Evolutionary conservation across 2,888 invertebrate genomes (phyloP).

Genomic region (Sinotaia quadrata): DNA sequence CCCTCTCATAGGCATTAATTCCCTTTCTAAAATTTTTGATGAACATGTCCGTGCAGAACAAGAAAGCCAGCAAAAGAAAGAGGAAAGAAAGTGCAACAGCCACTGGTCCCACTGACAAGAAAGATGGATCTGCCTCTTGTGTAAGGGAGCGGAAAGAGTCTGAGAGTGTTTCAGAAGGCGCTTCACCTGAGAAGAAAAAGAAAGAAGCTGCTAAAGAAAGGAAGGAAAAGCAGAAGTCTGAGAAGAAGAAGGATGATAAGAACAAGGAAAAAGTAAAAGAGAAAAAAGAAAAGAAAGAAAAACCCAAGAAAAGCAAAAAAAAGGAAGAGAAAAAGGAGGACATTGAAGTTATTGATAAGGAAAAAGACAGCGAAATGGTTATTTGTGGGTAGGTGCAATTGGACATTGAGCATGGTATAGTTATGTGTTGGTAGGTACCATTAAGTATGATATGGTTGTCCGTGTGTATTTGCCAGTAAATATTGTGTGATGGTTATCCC

Average conservation of each 20-base stretch:
- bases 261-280: constrained; percentile 28
- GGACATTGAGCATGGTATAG: background rate
- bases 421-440: too few species aligned
- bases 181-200: constrained; percentile 34
- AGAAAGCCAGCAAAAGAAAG: constrained; percentile 35
- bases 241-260: constrained; percentile 47
- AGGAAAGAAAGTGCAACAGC: constrained; percentile 29
- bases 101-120: constrained; percentile 19
- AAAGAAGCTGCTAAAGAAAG: constrained; percentile 30
- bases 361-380: constrained; percentile 51
- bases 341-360: constrained; percentile 2
- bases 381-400: constrained; percentile 52
- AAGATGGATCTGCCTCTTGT: constrained; percentile 17
- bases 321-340: constrained; percentile 40
- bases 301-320: constrained; percentile 41
- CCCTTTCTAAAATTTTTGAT: too few species aligned
- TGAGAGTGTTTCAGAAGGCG: constrained; percentile 31
- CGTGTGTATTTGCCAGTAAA: too few species aligned
- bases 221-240: constrained; percentile 4
- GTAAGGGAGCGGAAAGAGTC: constrained; percentile 38
- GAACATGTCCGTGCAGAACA: constrained; percentile 27
- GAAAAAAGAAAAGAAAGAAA: constrained; percentile 49
- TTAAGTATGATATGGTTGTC: too few species aligned
- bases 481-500: too few species aligned
- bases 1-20: too few species aligned